Evolutionary conservation across 2,113 vertebrate species (phyloP).

Genomic region (Pterocles gutturalis): DNA sequence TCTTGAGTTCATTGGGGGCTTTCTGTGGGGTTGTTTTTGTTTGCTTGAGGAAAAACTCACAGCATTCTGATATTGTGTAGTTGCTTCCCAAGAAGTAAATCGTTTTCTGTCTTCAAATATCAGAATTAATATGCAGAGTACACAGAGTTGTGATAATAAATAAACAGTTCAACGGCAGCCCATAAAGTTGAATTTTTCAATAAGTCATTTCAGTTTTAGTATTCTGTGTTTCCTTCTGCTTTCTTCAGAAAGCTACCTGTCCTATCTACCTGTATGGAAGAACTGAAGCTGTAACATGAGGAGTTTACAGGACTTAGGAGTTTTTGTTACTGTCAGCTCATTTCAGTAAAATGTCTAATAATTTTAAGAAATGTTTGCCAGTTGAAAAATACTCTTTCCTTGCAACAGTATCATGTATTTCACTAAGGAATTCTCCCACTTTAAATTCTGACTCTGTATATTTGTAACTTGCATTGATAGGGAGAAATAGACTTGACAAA

Average conservation of each 20-base stretch:
- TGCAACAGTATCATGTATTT: not conserved
- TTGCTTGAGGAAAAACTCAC: not conserved
- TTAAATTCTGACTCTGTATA: not conserved
- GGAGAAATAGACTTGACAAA: not conserved
- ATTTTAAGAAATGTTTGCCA: not conserved
- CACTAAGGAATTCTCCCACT: not conserved
- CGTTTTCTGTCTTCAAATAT: not conserved
- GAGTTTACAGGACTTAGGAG: not conserved
- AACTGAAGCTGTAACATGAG: not conserved
- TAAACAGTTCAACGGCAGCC: not conserved
- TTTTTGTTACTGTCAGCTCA: not conserved
- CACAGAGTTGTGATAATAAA: not conserved
- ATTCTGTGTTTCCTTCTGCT: not conserved
- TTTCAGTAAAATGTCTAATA: not conserved
- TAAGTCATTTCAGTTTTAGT: not conserved
- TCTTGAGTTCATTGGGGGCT: not conserved
- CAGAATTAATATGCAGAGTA: not conserved
- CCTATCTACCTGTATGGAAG: not conserved
- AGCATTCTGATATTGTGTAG: not conserved
- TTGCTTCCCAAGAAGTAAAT: not conserved
- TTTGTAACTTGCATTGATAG: not conserved
- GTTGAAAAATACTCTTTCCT: not conserved
- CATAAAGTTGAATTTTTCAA: not conserved
- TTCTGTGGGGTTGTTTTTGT: not conserved
- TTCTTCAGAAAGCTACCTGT: not conserved